Evolutionary conservation across 2,888 invertebrate genomes (phyloP).

Genomic region (Masnerella sp.): DNA sequence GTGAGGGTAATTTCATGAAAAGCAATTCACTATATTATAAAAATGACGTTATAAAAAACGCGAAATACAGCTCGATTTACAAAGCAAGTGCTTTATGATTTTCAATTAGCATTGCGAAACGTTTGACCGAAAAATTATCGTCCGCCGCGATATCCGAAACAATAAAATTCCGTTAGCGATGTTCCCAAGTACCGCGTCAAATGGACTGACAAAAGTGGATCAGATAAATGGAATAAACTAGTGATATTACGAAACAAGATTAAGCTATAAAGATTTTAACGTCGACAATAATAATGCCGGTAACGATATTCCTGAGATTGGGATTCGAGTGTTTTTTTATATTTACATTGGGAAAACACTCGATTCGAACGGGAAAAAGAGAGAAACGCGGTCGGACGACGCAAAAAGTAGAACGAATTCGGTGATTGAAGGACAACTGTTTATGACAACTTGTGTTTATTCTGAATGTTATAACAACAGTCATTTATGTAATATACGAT

Average conservation of each 20-base stretch:
- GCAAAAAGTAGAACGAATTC: background rate
- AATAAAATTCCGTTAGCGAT: slow-evolving; percentile 23
- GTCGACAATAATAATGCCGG: slow-evolving; percentile 9
- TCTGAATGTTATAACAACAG: slow-evolving; percentile 70
- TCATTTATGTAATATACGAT: slow-evolving; percentile 67
- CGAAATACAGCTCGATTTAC: no score
- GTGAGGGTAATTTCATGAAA: background rate
- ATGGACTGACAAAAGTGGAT: slow-evolving; percentile 43
- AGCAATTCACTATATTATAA: no score
- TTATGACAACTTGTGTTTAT: slow-evolving; percentile 69
- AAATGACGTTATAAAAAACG: no score
- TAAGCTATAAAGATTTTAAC: slow-evolving; percentile 15
- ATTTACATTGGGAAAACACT: slow-evolving; percentile 4
- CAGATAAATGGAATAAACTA: slow-evolving; percentile 25
- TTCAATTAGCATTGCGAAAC: background rate
- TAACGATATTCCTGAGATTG: slow-evolving; percentile 9
- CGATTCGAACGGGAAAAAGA: background rate
- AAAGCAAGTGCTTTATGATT: no score
- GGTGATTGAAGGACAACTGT: slow-evolving; percentile 13
- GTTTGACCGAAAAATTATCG: slow-evolving; percentile 15
- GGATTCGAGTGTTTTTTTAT: background rate
- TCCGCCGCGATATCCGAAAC: background rate
- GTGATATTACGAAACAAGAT: slow-evolving; percentile 20
- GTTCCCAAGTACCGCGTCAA: slow-evolving; percentile 17
- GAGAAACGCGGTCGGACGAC: no score